Evolutionary conservation across 2,113 vertebrate genomes (phyloP), one percentile per base, ranked within the genome.

Genomic region (Centropristis striata): DNA sequence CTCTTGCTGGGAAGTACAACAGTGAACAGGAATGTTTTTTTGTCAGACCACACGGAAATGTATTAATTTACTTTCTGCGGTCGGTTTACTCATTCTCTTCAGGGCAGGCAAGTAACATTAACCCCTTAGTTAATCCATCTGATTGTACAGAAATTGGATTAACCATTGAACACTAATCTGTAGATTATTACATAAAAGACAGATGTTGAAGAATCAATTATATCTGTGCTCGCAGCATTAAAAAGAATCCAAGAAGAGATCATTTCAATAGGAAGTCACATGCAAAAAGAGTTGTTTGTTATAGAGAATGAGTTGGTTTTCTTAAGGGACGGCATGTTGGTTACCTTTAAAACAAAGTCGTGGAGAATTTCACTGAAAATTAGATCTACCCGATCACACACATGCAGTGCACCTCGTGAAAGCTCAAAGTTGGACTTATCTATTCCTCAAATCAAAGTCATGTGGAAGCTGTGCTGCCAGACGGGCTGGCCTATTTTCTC

Each of bases 391-490:
- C 3, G 8, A 51, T 81, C 68, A 73, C 74, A 71, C 75, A 36
- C 78, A 70, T 7, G n/a, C 85, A 42, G 37, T 1, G 36, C 49
- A 85, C 82, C 88, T 83, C 64, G 76, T 85, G 88, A 81, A 90
- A 67, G 68, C 83, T 83, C 73, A 57, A 50, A 72, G 84, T 90
- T 63, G 1, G 57, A 76, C 80, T 90, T 88, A 91, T 92, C 90
- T 90, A 11, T 83, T 88, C 81, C 81, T 91, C 70, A 91, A 92
- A 92, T 93, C 88, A 92, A 88, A 93, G 87, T 90, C 91, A 93
- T 91, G 86, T 88, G 91, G 86, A 83, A 63, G 59, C 66, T 70
- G 61, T 75, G 78, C 84, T 74, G 85, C 86, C 81, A 86, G 87
- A 88, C 87, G 2, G 37, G 36, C 77, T 90, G 88, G 73, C 89